Conservation (phyloP, 1,140 invertebrate genomes). For the Plutomurus gul region DNA sequence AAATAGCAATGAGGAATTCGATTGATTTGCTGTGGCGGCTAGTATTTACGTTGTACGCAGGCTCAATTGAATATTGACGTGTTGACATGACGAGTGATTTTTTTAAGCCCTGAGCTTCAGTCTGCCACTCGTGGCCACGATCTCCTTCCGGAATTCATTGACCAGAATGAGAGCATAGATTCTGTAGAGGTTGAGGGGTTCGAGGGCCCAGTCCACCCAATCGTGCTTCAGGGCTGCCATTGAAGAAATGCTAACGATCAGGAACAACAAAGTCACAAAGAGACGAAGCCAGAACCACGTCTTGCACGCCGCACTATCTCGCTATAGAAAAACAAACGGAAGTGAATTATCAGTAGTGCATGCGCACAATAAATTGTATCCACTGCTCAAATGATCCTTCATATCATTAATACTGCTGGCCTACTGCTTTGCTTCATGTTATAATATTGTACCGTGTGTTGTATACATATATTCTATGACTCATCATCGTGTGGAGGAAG, state of each 20-base stretch:
- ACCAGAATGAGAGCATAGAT: slow-evolving; percentile 37
- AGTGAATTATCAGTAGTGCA: background rate
- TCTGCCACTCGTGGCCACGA: slow-evolving; percentile 37
- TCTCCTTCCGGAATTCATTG: slow-evolving; percentile 42
- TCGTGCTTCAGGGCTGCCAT: slow-evolving; percentile 36
- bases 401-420: too few relatives aligned
- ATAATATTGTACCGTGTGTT: too few relatives aligned
- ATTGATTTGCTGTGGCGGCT: too few relatives aligned
- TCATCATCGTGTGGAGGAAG: too few relatives aligned
- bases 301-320: slow-evolving; percentile 34
- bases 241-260: slow-evolving; percentile 33
- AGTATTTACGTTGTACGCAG: too few relatives aligned
- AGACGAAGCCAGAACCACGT: slow-evolving; percentile 40
- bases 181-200: slow-evolving; percentile 38
- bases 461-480: too few relatives aligned
- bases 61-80: too few relatives aligned
- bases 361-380: background rate
- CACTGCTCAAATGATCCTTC: background rate
- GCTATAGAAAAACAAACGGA: background rate
- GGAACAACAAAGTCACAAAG: slow-evolving; percentile 20
- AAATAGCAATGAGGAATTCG: too few relatives aligned
- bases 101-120: slow-evolving; percentile 42
- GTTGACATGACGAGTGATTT: background rate
- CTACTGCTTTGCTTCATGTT: too few relatives aligned
- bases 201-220: slow-evolving; percentile 37